These are phyloP conservation scores for Drosophila nasuta DNA, from an alignment of 1,140 invertebrate species.

Conservation along the genomic window DNA sequence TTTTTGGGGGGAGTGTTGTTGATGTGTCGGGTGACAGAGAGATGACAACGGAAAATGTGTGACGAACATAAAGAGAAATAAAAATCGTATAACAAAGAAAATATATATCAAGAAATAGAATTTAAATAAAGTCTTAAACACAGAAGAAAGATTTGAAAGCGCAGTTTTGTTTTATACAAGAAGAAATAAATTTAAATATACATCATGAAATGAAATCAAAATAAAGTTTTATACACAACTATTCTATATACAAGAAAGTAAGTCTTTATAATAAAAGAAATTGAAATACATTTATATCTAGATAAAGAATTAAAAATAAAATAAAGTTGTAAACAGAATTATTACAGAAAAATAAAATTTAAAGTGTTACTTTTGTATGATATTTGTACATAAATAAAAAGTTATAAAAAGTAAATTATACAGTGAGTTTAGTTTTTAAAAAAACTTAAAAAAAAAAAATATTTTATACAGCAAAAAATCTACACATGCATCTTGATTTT, in stretches of 20 bases:
- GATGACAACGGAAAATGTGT: slow-evolving; percentile 50
- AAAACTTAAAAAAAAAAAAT: no score
- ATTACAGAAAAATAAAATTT: no score
- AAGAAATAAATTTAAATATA: no score
- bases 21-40: slow-evolving; percentile 4
- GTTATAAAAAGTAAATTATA: no score
- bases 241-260: background rate
- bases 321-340: background rate
- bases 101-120: slow-evolving; percentile 7
- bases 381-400: no score
- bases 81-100: slow-evolving; percentile 25
- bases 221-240: slow-evolving; percentile 28
- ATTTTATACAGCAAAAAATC: no score
- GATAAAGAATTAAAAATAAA: slow-evolving; percentile 3
- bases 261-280: background rate
- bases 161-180: no score
- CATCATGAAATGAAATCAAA: background rate
- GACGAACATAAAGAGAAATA: slow-evolving; percentile 67
- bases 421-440: no score
- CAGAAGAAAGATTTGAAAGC: no score
- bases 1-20: slow-evolving; percentile 15
- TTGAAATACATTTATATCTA: no score
- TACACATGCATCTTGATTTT: no score
- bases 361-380: no score
- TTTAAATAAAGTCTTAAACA: slow-evolving; percentile 33